These are phyloP conservation scores for Chrysopilus asiliformis DNA, from an alignment of 2,888 invertebrate genomes.

Conservation along the genomic window DNA sequence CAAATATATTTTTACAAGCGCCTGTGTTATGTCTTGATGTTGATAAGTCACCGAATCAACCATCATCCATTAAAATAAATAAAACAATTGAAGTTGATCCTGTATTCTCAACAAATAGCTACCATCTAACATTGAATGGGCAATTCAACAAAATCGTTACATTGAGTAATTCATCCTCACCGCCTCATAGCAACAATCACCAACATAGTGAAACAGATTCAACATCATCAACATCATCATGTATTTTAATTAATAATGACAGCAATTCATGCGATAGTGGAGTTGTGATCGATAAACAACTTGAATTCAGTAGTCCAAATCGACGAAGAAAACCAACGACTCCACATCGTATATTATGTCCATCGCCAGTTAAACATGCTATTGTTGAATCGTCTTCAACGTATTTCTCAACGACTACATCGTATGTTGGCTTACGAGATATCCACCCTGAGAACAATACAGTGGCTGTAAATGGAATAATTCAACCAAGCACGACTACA, in stretches of 20 bases:
- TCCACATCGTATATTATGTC: slow-evolving; percentile 45
- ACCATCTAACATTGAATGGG: slow-evolving; percentile 23
- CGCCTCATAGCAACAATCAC: slow-evolving; percentile 3
- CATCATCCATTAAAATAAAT: slow-evolving; percentile 34
- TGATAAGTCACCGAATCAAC: slow-evolving; percentile 34
- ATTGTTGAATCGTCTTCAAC: slow-evolving; percentile 15
- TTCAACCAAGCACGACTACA: no score
- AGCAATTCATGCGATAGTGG: slow-evolving; percentile 37
- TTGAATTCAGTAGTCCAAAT: slow-evolving; percentile 16
- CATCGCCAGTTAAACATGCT: slow-evolving; percentile 28
- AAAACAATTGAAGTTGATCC: slow-evolving; percentile 29
- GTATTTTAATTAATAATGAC: slow-evolving; percentile 26
- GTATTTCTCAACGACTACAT: no score
- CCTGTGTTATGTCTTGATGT: slow-evolving; percentile 34
- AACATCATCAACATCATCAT: no score
- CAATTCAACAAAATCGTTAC: slow-evolving; percentile 32
- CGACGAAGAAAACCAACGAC: slow-evolving; percentile 37
- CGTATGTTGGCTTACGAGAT: no score
- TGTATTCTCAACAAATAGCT: slow-evolving; percentile 22
- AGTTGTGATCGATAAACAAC: slow-evolving; percentile 25
- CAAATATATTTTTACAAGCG: slow-evolving; percentile 35
- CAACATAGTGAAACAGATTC: no score
- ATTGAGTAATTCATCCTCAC: slow-evolving; percentile 22
- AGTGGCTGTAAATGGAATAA: slow-evolving; percentile 2
- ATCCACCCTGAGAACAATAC: no score